Evolutionary conservation across 2,797 vertebrate species (phyloP).

Genomic region (Trachurus trachurus): DNA sequence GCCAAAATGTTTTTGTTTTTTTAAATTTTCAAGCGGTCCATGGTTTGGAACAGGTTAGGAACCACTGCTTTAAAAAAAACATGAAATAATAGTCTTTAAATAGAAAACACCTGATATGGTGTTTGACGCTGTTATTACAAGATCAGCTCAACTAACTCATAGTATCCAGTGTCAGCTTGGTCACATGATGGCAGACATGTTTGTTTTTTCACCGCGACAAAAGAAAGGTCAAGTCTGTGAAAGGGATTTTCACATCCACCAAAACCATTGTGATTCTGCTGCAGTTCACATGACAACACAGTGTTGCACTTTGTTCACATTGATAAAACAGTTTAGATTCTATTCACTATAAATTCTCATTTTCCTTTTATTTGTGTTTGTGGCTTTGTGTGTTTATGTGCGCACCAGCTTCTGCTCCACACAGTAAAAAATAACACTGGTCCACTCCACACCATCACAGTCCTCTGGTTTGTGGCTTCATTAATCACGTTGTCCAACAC

Average conservation of each 20-base stretch:
- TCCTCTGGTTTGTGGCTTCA: background rate
- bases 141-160: background rate
- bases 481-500: constrained; percentile 4
- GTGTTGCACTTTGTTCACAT: background rate
- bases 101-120: background rate
- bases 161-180: constrained; percentile 20
- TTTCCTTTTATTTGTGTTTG: background rate
- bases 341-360: background rate
- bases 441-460: background rate
- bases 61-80: background rate
- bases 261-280: constrained; percentile 16
- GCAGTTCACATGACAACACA: constrained; percentile 10
- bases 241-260: constrained; percentile 2
- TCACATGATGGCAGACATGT: background rate
- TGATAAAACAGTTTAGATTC: background rate
- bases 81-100: background rate
- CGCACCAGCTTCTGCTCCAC: background rate
- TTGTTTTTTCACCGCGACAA: constrained; percentile 36
- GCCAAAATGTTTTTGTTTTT: no score
- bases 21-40: no score
- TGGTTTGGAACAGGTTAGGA: no score
- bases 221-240: background rate
- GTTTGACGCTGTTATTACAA: background rate
- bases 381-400: background rate
- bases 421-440: background rate